These are phyloP conservation scores for Labrus mixtus DNA, from an alignment of 2,113 vertebrate species.

Conservation along the genomic window DNA sequence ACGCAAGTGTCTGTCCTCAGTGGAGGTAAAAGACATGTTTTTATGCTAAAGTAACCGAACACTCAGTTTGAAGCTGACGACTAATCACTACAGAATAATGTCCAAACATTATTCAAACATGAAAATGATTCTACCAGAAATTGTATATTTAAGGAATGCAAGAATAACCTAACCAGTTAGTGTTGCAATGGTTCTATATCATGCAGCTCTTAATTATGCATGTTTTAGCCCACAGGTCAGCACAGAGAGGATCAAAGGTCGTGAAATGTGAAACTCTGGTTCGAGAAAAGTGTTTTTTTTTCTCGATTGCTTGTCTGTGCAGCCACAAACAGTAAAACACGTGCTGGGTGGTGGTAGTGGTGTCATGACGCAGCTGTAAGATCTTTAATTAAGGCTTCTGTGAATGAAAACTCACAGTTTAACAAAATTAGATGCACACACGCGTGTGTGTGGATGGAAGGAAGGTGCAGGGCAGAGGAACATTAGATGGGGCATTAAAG, in stretches of 20 bases:
- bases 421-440: slow-evolving; percentile 28
- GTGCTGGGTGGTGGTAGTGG: slow-evolving; percentile 13
- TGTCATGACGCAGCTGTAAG: slow-evolving; percentile 14
- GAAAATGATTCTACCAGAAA: too few relatives aligned
- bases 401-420: slow-evolving; percentile 57
- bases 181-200: neutral
- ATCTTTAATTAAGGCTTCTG: slow-evolving; percentile 44
- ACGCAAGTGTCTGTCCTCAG: slow-evolving; percentile 7
- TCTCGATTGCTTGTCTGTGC: neutral
- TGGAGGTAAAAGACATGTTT: slow-evolving; percentile 17
- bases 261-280: neutral
- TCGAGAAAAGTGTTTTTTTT: neutral
- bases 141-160: too few relatives aligned
- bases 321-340: neutral
- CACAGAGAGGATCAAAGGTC: slow-evolving; percentile 8
- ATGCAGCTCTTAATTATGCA: neutral
- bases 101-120: neutral
- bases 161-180: too few relatives aligned
- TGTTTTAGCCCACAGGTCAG: neutral
- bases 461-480: slow-evolving; percentile 32
- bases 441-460: neutral
- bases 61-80: neutral
- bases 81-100: neutral
- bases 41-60: neutral
- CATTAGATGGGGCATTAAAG: slow-evolving; percentile 68